Evolutionary conservation across 2,797 vertebrate genomes (phyloP).

Genomic region (Lateolabrax maculatus): DNA sequence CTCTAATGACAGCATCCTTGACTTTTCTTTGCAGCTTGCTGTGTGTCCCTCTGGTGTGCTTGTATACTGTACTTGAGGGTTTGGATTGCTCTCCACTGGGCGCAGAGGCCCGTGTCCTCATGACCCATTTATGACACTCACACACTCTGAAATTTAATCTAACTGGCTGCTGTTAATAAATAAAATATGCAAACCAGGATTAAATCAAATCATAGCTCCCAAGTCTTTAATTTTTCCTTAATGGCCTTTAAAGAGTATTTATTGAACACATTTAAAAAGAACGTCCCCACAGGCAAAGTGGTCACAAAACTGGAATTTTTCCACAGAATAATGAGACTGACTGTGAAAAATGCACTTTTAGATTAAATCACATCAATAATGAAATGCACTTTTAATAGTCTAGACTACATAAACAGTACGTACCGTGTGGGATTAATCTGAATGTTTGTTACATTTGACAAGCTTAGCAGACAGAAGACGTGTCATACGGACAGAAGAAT

Average conservation of each 20-base stretch:
- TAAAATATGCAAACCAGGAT: slow-evolving; percentile 63
- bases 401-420: background rate
- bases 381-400: slow-evolving; percentile 18
- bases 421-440: background rate
- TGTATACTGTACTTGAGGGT: background rate
- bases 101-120: slow-evolving; percentile 16
- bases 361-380: slow-evolving; percentile 38
- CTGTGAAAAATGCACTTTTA: slow-evolving; percentile 21
- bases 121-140: slow-evolving; percentile 58
- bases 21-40: background rate
- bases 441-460: background rate
- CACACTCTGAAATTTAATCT: slow-evolving; percentile 41
- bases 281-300: slow-evolving; percentile 30
- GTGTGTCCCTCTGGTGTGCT: background rate
- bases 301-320: slow-evolving; percentile 35
- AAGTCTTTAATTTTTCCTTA: slow-evolving; percentile 56
- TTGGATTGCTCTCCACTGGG: slow-evolving; percentile 1
- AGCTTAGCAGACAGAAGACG: background rate
- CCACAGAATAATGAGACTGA: slow-evolving; percentile 11
- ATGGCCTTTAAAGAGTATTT: slow-evolving; percentile 62
- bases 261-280: slow-evolving; percentile 55
- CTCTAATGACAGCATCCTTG: background rate
- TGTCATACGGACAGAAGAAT: no score
- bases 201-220: slow-evolving; percentile 45
- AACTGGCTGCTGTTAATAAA: slow-evolving; percentile 54